Evolutionary conservation across 2,888 invertebrate genomes (phyloP).

Genomic region (Cantharis lateralis): DNA sequence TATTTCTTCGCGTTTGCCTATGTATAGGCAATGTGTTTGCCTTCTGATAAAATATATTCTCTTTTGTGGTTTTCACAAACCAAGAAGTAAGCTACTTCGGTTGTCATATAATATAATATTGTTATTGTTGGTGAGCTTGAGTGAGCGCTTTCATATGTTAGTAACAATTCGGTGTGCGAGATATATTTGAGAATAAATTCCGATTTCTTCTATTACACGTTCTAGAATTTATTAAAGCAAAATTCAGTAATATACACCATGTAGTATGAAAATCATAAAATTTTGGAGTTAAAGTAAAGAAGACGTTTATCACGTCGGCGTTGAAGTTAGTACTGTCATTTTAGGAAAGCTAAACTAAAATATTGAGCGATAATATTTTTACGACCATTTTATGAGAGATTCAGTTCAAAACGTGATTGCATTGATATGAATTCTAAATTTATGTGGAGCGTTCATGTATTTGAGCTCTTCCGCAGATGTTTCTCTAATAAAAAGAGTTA

Average conservation of each 20-base stretch:
- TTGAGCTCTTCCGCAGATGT: conserved; percentile 37
- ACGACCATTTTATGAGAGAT: conserved; percentile 42
- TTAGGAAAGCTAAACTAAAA: conserved; percentile 32
- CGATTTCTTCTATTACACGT: not conserved
- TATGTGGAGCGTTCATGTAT: conserved; percentile 40
- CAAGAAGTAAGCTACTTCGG: not conserved
- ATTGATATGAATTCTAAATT: conserved; percentile 41
- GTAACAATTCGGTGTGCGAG: not conserved
- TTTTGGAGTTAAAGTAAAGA: conserved; percentile 23
- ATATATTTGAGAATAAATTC: not conserved
- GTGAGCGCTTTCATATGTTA: not conserved
- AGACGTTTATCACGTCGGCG: conserved; percentile 37
- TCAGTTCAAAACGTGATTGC: conserved; percentile 40
- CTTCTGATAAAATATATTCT: too few relatives aligned
- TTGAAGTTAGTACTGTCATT: conserved; percentile 25
- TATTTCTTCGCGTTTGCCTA: too few relatives aligned
- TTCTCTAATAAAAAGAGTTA: conserved; percentile 36
- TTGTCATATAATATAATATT: not conserved
- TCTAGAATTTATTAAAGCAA: not conserved
- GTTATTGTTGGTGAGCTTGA: not conserved
- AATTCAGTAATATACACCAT: not conserved
- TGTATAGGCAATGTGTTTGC: too few relatives aligned
- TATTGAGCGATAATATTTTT: conserved; percentile 43
- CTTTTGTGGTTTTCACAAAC: not conserved
- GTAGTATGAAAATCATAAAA: conserved; percentile 14